phyloP scores from a whole-genome alignment of 2,113 vertebrate genomes.

The Apteryx mantelli region DNA sequence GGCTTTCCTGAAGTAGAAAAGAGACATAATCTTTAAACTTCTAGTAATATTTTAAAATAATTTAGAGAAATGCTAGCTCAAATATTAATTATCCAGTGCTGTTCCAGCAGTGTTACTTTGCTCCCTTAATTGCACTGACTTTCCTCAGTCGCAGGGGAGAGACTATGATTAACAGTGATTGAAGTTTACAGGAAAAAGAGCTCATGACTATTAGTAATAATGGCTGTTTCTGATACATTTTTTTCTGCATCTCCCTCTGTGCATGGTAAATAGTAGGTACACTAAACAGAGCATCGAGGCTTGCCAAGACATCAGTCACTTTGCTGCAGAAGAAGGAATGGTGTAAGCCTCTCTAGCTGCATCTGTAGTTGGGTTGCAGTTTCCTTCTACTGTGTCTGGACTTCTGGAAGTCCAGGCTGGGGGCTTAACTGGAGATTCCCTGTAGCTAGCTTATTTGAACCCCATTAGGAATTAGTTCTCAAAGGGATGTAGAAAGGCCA shows the following conservation, averaged over 20 bases:
- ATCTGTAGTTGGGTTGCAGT: not conserved
- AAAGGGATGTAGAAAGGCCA: not conserved
- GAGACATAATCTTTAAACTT: not conserved
- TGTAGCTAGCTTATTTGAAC: not conserved
- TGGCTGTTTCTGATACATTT: constrained; percentile 3
- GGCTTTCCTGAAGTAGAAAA: not conserved
- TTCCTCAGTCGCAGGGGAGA: not conserved
- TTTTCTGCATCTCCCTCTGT: not conserved
- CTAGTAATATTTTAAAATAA: not conserved
- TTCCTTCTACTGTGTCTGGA: not conserved
- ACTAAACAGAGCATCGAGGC: not conserved
- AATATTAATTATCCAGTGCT: not conserved
- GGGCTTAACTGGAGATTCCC: not conserved
- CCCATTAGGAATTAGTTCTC: not conserved
- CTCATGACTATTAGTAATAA: constrained; percentile 5
- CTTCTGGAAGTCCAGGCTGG: not conserved
- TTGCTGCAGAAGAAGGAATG: not conserved
- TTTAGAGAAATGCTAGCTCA: not conserved
- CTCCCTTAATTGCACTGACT: not conserved
- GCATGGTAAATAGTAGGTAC: not conserved
- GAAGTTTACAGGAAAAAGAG: constrained; percentile 31
- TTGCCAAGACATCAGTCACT: not conserved
- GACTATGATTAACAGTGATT: not conserved
- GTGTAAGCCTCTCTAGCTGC: not conserved
- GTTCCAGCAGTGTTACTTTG: not conserved